phyloP scores from a whole-genome alignment of 2,888 invertebrate species.

The Frankliniella intonsa region DNA sequence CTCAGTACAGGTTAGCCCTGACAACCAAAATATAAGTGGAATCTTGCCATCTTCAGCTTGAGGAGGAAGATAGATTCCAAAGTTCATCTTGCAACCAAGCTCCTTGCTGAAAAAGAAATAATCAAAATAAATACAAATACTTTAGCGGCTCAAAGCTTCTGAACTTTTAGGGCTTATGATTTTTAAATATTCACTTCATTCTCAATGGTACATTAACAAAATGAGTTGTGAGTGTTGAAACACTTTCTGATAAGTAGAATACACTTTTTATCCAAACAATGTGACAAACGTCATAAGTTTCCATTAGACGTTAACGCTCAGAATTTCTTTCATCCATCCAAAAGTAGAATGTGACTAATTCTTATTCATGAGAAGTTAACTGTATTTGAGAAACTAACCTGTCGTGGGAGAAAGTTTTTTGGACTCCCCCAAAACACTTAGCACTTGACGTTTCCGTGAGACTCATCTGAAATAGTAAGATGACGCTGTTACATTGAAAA shows the following conservation, averaged over 20 bases:
- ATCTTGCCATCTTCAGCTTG: conserved; percentile 57
- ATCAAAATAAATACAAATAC: conserved; percentile 7
- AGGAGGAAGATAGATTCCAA: conserved; percentile 85
- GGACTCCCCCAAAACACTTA: conserved; percentile 76
- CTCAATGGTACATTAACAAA: neutral
- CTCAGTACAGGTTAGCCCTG: conserved; percentile 90
- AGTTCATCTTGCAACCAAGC: conserved; percentile 86
- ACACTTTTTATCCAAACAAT: neutral
- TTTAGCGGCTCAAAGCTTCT: neutral
- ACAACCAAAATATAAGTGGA: conserved; percentile 86
- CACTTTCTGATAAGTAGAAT: neutral
- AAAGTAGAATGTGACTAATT: no score
- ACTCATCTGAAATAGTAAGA: neutral
- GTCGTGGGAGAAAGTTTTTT: conserved; percentile 77
- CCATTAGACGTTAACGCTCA: no score
- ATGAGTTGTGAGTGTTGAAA: neutral
- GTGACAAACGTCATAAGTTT: neutral
- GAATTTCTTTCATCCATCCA: no score
- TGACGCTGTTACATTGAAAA: neutral
- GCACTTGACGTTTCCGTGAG: conserved; percentile 60
- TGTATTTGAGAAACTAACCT: conserved; percentile 50
- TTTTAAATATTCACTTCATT: no score
- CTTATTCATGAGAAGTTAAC: neutral
- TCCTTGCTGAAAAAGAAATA: conserved; percentile 52
- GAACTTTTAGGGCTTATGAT: no score